A percentile compares a stretch with the other conserved stretches of the same genome.
Evolutionary conservation across 2,888 invertebrate genomes (phyloP).

Genomic region (Acanthosepion pharaonis): DNA sequence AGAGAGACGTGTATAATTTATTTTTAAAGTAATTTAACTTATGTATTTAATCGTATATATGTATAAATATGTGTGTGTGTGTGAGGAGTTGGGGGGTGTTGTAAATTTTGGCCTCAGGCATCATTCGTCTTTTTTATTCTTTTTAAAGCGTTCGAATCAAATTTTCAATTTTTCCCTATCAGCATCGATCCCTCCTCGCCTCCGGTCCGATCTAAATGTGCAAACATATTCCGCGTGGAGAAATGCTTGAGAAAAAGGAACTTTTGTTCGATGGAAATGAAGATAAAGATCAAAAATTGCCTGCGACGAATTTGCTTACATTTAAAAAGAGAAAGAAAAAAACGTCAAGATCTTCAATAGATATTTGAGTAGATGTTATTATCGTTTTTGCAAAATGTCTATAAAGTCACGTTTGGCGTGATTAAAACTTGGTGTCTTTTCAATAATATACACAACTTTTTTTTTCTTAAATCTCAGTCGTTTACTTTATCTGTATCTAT

Average conservation of each 20-base stretch:
- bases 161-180: not conserved
- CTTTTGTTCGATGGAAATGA: not conserved
- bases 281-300: conserved; percentile 11
- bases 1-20: no score
- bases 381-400: not conserved
- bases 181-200: not conserved
- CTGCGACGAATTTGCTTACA: conserved; percentile 15
- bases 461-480: not conserved
- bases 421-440: not conserved
- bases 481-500: not conserved
- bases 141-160: not conserved
- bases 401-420: conserved; percentile 20
- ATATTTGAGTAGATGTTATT: not conserved
- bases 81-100: not conserved
- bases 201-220: not conserved
- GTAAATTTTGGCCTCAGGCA: not conserved
- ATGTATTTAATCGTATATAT: no score
- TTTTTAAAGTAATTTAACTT: no score
- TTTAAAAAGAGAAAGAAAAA: not conserved
- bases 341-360: not conserved
- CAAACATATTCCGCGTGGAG: not conserved
- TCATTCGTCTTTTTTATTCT: not conserved
- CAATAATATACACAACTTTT: not conserved
- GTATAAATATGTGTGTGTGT: no score
- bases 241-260: not conserved